These are phyloP conservation scores for Cryptotis parvus DNA, from an alignment of 2,113 vertebrate species.

Conservation along the genomic window DNA sequence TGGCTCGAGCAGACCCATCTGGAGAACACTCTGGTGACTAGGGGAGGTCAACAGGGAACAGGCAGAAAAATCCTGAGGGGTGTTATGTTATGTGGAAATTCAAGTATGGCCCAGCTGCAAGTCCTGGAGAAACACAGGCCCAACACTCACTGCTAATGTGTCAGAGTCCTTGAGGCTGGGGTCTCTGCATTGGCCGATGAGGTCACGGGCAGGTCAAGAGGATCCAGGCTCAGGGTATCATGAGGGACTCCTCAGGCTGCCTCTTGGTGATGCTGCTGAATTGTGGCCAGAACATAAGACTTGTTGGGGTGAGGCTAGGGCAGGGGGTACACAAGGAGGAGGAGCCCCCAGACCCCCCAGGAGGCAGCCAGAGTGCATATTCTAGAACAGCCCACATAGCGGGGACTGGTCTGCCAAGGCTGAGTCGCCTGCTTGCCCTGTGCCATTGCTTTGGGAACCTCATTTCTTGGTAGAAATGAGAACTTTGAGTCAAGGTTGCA, in stretches of 20 bases:
- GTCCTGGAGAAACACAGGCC: background rate
- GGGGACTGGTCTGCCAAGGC: background rate
- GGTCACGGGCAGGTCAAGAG: too few species aligned
- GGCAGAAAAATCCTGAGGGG: background rate
- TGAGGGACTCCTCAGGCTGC: too few species aligned
- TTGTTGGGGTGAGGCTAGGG: background rate
- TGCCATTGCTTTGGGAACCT: rapidly evolving
- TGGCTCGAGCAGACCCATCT: too few species aligned
- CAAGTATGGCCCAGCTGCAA: background rate
- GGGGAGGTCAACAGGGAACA: background rate
- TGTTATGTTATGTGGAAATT: background rate
- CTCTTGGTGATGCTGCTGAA: background rate
- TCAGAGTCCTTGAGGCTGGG: too few species aligned
- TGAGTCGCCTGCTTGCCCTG: rapidly evolving
- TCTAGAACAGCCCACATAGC: rapidly evolving
- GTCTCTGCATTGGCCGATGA: too few species aligned
- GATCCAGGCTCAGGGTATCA: too few species aligned
- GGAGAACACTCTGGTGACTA: background rate
- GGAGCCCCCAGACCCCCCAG: too few species aligned
- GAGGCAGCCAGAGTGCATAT: rapidly evolving
- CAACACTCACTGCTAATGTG: too few species aligned
- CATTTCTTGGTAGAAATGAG: background rate
- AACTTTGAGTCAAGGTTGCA: background rate
- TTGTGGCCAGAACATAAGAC: background rate
- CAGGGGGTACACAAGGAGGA: background rate